Base-by-base conservation (phyloP, 1,140 invertebrate genomes). In the Bombus ignitus region DNA sequence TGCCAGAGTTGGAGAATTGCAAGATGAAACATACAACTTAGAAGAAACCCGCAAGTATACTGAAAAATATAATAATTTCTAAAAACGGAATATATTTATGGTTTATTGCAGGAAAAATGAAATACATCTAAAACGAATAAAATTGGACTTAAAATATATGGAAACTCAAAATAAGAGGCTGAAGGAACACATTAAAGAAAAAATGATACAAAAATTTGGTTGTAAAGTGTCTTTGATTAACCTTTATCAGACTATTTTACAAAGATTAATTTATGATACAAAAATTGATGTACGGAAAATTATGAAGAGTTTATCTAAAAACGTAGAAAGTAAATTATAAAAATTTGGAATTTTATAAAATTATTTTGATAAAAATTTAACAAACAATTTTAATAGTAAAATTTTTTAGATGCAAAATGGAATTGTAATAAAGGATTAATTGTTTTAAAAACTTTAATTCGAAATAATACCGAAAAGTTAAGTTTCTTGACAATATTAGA, bases 1-100 rank as follows among this genome's bases (percentile, higher is more conserved):
- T 66, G 94, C 95, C 3, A 95, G 97, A 89, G 97, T 97, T 28
- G 96, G 96, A 70, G 95, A 97, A 91, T 92, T 98, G 12, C 95
- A 97, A 84, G 93, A 96, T 32, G 97, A 97, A 90, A 97, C 96
- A 57, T 89, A 93, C 28, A 92, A 96, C 8, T 96, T 97, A 88
- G 95, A 96, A 85, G 95, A 94, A 81, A 96, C 96, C 90, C 96
- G 96, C 89, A 96, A 95, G 96, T 97, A 96, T 93, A 42, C 44
- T 65, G 71, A 9, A 66, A 47, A n/a, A 35, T 37, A 39, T 57
- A 65, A 28, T 39, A 57, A 37, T 32, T 13, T 28, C 6, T 73
- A 42, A 70, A 59, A 73, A 10, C 25, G 57, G 18, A 13, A 42
- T 65, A 57, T 77, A 81, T 72, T 22, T 57, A 28, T 44, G 8